Evolutionary conservation across 2,888 invertebrate genomes (phyloP).

Genomic region (Neria commutata): DNA sequence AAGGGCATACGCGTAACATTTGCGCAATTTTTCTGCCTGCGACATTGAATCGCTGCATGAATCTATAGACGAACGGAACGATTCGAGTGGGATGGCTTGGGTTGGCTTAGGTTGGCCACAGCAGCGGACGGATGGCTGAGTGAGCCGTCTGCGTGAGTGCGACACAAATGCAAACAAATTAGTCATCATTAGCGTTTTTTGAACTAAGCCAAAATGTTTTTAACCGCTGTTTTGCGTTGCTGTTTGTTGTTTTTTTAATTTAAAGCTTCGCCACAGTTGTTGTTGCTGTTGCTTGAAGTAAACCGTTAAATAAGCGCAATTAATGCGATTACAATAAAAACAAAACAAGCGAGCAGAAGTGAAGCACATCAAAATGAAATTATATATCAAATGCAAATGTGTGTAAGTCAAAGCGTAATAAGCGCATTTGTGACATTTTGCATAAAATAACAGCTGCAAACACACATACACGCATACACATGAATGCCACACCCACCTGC

Average conservation of each 20-base stretch:
- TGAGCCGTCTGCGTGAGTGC: no score
- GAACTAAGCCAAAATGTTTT: constrained; percentile 21
- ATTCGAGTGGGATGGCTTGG: constrained; percentile 14
- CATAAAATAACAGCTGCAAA: constrained; percentile 29
- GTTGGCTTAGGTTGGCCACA: neutral
- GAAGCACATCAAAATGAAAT: constrained; percentile 34
- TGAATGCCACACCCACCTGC: constrained; percentile 1
- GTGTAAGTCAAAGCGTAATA: constrained; percentile 57
- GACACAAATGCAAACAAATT: constrained; percentile 51
- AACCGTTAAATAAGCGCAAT: constrained; percentile 59
- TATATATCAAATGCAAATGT: constrained; percentile 53
- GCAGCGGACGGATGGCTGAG: constrained; percentile 26
- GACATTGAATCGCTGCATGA: no score
- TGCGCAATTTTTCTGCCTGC: constrained; percentile 1
- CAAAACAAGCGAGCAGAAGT: constrained; percentile 26
- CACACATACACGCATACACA: constrained; percentile 6
- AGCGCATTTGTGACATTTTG: constrained; percentile 57
- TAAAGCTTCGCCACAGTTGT: neutral
- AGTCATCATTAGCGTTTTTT: constrained; percentile 58
- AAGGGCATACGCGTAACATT: constrained; percentile 6
- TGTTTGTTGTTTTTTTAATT: constrained; percentile 4
- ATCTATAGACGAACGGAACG: constrained; percentile 19
- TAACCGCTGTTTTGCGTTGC: constrained; percentile 16
- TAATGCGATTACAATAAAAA: constrained; percentile 53
- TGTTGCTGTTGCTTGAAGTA: constrained; percentile 30